Conservation (phyloP, 2,113 vertebrate genomes). For the Polyodon spathula region DNA sequence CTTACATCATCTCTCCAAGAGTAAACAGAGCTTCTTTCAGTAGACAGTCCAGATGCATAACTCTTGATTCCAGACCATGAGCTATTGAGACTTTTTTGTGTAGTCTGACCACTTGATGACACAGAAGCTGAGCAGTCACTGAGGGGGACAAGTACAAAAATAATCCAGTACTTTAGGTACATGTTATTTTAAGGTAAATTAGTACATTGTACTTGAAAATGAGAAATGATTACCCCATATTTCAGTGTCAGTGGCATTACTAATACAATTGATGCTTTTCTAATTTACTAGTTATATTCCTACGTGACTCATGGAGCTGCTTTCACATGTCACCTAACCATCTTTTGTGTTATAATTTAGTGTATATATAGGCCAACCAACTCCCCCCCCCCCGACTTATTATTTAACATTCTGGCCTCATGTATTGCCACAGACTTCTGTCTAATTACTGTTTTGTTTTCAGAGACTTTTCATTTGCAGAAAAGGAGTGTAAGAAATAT, state of each 20-base stretch:
- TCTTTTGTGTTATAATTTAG: background rate
- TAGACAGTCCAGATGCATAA: conserved; percentile 55
- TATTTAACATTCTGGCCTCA: no score
- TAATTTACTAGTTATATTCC: background rate
- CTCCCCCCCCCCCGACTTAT: no score
- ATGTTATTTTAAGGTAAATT: background rate
- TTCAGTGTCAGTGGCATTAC: no score
- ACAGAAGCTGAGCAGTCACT: conserved; percentile 37
- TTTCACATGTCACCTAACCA: no score
- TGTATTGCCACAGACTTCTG: no score
- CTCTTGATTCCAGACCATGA: conserved; percentile 59
- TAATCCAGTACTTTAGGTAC: background rate
- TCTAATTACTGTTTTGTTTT: no score
- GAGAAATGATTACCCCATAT: background rate
- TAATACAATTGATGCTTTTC: no score
- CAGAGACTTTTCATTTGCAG: no score
- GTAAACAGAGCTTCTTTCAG: conserved; percentile 66
- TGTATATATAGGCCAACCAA: no score
- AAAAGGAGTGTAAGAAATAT: no score
- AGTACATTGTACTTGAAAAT: background rate
- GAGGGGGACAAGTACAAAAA: conserved; percentile 27
- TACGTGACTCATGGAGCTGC: background rate
- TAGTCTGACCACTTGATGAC: conserved; percentile 33
- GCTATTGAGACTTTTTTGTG: conserved; percentile 38
- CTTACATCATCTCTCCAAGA: conserved; percentile 77